Evolutionary conservation across 1,140 invertebrate species (phyloP).

Genomic region (Drosophila tani): DNA sequence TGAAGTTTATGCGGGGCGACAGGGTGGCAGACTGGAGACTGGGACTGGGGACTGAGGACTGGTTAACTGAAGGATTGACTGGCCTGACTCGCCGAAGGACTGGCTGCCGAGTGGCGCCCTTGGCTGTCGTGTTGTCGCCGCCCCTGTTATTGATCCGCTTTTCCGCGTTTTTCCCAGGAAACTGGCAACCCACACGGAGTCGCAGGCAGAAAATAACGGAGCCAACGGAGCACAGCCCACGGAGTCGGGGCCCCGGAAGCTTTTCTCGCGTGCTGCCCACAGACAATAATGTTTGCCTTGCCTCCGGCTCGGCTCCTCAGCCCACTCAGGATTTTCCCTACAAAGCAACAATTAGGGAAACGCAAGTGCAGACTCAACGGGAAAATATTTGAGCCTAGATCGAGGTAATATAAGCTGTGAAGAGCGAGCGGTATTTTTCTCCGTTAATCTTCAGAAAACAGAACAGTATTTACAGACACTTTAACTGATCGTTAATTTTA

Average conservation of each 20-base stretch:
- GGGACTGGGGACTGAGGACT: constrained; percentile 23
- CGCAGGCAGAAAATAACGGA: constrained; percentile 2
- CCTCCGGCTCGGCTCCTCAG: background rate
- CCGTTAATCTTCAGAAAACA: too few species aligned
- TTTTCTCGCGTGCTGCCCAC: constrained; percentile 55
- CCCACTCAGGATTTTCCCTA: background rate
- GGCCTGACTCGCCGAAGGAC: constrained; percentile 30
- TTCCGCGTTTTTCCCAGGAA: constrained; percentile 53
- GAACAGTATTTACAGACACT: too few species aligned
- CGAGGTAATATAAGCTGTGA: background rate
- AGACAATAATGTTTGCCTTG: constrained; percentile 74
- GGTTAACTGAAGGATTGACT: constrained; percentile 37
- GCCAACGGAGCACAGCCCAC: background rate
- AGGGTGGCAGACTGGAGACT: constrained; percentile 7
- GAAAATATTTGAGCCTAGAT: background rate
- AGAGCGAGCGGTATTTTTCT: background rate
- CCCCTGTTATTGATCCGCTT: constrained; percentile 70
- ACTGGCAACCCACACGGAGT: constrained; percentile 24
- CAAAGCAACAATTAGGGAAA: constrained; percentile 14
- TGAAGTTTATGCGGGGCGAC: constrained; percentile 59
- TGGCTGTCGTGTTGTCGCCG: constrained; percentile 47
- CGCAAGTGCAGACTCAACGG: background rate
- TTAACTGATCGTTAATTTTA: too few species aligned
- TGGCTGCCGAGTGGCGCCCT: constrained; percentile 50
- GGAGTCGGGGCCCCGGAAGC: constrained; percentile 37